These are phyloP conservation scores for Podarcis raffonei DNA, from an alignment of 2,113 vertebrate genomes.

Conservation along the genomic window DNA sequence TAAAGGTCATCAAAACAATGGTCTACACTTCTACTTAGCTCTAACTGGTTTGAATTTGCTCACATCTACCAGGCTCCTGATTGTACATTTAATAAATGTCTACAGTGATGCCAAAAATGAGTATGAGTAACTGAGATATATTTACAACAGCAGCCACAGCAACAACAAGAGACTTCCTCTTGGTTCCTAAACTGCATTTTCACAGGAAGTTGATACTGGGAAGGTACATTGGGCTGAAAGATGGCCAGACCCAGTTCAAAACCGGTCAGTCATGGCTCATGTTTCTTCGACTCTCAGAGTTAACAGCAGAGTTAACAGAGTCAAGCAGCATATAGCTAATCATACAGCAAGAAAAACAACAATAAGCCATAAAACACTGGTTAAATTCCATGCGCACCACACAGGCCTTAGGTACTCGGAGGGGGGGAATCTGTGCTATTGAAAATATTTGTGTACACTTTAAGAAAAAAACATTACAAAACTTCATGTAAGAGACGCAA, in stretches of 20 bases:
- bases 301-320: not conserved
- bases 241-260: not conserved
- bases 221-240: not conserved
- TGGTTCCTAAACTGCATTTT: not conserved
- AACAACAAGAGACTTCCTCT: not conserved
- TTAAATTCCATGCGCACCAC: not conserved
- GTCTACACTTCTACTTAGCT: not conserved
- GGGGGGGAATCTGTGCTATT: constrained; percentile 45
- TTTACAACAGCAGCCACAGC: not conserved
- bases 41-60: not conserved
- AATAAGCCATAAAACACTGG: too few species aligned
- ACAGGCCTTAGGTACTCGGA: constrained; percentile 39
- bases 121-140: not conserved
- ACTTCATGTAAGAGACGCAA: not conserved
- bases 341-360: not conserved
- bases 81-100: not conserved
- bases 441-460: constrained; percentile 51
- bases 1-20: not conserved
- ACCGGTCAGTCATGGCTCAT: not conserved
- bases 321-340: not conserved
- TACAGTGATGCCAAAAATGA: not conserved
- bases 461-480: constrained; percentile 32
- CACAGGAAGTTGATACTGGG: not conserved
- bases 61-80: not conserved
- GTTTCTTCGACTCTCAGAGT: not conserved